phyloP scores from a whole-genome alignment of 2,888 invertebrate genomes.

The Cryptosula pallasiana region DNA sequence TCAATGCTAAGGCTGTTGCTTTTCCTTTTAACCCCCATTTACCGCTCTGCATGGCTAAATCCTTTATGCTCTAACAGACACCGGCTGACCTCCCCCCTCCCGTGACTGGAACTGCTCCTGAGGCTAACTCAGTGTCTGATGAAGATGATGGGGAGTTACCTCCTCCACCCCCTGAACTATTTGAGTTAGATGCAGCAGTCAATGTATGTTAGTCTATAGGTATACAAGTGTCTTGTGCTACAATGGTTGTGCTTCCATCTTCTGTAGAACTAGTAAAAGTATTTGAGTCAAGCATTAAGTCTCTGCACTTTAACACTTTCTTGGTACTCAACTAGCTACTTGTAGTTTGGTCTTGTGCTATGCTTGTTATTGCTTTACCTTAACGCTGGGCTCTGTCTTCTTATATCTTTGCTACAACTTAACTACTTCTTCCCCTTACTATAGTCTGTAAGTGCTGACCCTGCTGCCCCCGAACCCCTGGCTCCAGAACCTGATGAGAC shows the following conservation, averaged over 20 bases:
- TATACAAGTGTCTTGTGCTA: too few species aligned
- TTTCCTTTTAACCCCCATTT: too few species aligned
- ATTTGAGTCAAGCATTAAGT: too few species aligned
- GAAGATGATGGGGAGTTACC: constrained; percentile 11
- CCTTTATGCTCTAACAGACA: not conserved
- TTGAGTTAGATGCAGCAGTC: constrained; percentile 7
- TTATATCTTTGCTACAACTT: too few species aligned
- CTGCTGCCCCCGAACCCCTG: not conserved
- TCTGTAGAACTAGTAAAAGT: too few species aligned
- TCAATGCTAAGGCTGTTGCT: too few species aligned
- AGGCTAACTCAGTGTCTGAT: not conserved
- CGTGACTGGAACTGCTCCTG: not conserved
- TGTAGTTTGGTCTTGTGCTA: not conserved
- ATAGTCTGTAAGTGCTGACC: not conserved
- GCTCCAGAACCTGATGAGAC: not conserved
- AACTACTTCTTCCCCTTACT: too few species aligned
- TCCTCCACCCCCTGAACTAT: constrained; percentile 20
- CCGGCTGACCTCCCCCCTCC: not conserved
- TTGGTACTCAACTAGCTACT: too few species aligned
- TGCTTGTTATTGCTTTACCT: not conserved
- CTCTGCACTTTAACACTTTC: too few species aligned
- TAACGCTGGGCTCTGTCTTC: not conserved
- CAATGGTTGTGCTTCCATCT: too few species aligned
- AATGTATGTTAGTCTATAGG: constrained; percentile 17
- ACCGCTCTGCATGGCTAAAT: constrained; percentile 4